These are phyloP conservation scores for Aphyosemion australe DNA, from an alignment of 2,113 vertebrate genomes.

Conservation along the genomic window DNA sequence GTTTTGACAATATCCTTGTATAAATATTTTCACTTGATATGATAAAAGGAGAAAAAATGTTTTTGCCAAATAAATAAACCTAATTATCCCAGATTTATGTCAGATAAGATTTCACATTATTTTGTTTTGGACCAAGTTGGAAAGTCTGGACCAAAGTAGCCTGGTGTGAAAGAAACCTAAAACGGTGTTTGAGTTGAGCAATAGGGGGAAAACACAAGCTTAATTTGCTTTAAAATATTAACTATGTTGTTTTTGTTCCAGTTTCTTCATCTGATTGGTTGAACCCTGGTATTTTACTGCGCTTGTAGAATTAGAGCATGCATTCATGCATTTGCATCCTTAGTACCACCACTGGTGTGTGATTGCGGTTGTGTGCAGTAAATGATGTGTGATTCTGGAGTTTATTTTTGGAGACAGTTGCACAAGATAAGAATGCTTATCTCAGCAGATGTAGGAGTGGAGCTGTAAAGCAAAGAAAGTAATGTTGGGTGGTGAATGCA, in stretches of 20 bases:
- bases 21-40: background rate
- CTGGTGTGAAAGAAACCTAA: background rate
- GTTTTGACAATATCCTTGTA: background rate
- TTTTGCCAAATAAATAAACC: background rate
- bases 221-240: too few species aligned
- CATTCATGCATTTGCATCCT: constrained; percentile 4
- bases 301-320: background rate
- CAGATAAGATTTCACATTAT: background rate
- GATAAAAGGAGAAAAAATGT: too few species aligned
- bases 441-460: constrained; percentile 63
- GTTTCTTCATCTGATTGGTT: background rate
- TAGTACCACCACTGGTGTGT: background rate
- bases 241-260: too few species aligned
- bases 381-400: constrained; percentile 54
- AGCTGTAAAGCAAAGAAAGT: constrained; percentile 27
- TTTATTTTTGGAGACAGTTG: constrained; percentile 73
- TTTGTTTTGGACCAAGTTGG: background rate
- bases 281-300: background rate
- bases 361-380: constrained; percentile 19
- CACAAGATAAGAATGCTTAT: constrained; percentile 72
- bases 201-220: too few species aligned
- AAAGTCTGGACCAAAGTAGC: background rate
- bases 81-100: background rate
- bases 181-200: background rate
- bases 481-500: constrained; percentile 15